phyloP scores from a whole-genome alignment of 2,113 vertebrate genomes.

The human (Homo sapiens) region GRCh38 chr5:17762001-17762500 shows the following conservation, averaged over 20 bases:
- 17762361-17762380: background rate
- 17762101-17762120: background rate
- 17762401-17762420: background rate
- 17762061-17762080: background rate
- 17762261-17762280: too few relatives aligned
- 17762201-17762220: background rate
- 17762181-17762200: background rate
- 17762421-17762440: background rate
- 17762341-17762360: background rate
- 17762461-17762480: background rate
- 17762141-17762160: background rate
- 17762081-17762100: background rate
- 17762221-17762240: background rate
- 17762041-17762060: background rate
- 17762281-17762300: background rate
- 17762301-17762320: background rate
- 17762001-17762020: background rate
- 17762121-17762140: background rate
- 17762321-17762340: fast-evolving
- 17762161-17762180: background rate
- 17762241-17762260: background rate
- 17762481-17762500: background rate
- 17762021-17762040: background rate
- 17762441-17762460: background rate
- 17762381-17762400: background rate